Percentiles rank a stretch among this genome's conserved stretches.
Evolutionary conservation across 2,797 vertebrate species (phyloP).

Genomic region (Picus viridis): DNA sequence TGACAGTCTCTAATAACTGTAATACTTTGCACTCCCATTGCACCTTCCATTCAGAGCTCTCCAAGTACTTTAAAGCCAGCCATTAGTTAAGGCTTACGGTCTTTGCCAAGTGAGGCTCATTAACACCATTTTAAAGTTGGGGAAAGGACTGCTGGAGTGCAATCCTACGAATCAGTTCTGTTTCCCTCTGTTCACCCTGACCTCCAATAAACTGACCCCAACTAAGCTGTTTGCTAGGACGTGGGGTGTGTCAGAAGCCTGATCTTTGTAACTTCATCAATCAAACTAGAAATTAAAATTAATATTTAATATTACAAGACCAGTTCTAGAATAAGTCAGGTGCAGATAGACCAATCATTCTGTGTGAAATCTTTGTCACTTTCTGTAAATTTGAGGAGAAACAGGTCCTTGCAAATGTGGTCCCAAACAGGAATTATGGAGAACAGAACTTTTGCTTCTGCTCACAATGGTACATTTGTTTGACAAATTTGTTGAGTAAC

Average conservation of each 20-base stretch:
- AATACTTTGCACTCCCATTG: neutral
- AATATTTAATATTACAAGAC: neutral
- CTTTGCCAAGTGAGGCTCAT: neutral
- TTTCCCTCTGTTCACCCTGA: neutral
- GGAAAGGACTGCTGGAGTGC: neutral
- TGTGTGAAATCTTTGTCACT: neutral
- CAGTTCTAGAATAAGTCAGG: neutral
- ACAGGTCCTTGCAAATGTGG: neutral
- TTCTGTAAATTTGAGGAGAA: neutral
- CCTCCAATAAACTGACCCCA: neutral
- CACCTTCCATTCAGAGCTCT: neutral
- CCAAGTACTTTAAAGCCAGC: neutral
- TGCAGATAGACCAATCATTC: neutral
- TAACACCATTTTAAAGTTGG: neutral
- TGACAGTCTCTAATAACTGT: slow-evolving; percentile 25
- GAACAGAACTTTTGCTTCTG: neutral
- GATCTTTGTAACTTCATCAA: neutral
- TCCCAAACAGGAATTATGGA: neutral
- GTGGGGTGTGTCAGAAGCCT: neutral
- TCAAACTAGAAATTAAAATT: neutral
- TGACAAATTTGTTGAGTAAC: neutral
- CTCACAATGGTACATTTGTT: neutral
- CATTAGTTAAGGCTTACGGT: neutral
- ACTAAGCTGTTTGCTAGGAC: neutral
- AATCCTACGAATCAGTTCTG: neutral